A percentile compares a stretch with the other conserved stretches of the same genome.
Evolutionary conservation across 2,888 invertebrate genomes (phyloP).

Genomic region (Exocentrus adspersus): DNA sequence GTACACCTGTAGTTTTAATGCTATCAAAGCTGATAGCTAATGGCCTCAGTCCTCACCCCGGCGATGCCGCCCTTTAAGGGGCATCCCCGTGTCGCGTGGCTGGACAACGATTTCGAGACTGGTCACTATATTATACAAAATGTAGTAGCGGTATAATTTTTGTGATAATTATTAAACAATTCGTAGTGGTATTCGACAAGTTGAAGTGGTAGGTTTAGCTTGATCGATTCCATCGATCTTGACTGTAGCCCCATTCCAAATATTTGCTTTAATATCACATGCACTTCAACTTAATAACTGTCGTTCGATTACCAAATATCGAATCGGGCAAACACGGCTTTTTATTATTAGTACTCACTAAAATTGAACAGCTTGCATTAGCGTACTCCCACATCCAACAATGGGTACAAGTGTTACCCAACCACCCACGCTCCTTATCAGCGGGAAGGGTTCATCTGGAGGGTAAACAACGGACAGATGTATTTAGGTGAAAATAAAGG

Average conservation of each 20-base stretch:
- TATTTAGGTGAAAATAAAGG: conserved; percentile 45
- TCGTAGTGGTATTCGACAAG: too few relatives aligned
- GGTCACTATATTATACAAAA: too few relatives aligned
- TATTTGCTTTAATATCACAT: not conserved
- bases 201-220: too few relatives aligned
- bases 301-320: conserved; percentile 18
- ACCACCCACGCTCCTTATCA: conserved; percentile 54
- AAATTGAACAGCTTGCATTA: conserved; percentile 29
- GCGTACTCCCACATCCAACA: conserved; percentile 35
- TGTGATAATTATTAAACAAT: too few relatives aligned
- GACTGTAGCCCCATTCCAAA: not conserved
- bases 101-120: conserved; percentile 8
- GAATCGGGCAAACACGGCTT: conserved; percentile 12
- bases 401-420: conserved; percentile 44
- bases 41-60: conserved; percentile 30
- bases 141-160: too few relatives aligned
- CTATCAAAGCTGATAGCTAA: conserved; percentile 37
- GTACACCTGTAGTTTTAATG: conserved; percentile 56
- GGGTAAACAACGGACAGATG: conserved; percentile 52
- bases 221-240: not conserved
- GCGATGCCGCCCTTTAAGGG: conserved; percentile 25
- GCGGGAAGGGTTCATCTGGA: conserved; percentile 42
- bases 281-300: not conserved
- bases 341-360: conserved; percentile 21
- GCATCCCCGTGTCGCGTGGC: conserved; percentile 17